Evolutionary conservation across 2,797 vertebrate species (phyloP), one percentile per base, ranked within the genome.

Genomic region (Dermochelys coriacea): DNA sequence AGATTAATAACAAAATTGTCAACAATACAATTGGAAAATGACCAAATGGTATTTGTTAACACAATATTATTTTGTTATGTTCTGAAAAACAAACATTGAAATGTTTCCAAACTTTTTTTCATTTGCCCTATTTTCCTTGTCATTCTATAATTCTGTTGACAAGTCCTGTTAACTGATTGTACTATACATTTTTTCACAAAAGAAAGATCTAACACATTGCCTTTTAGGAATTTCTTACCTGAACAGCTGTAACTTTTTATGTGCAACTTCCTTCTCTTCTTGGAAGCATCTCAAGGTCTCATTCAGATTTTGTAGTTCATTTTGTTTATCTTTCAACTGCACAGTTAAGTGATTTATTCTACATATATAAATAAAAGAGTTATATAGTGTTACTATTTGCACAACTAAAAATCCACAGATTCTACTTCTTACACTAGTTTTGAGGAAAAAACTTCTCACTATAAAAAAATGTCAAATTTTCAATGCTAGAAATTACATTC

Each of bases 251-350:
- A 97, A 94, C 75, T 96, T 97, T 81, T 93, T 97, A 15, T 94
- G 95, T 93, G 98, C 97, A 93, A 96, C 94, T 78, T 97, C 97
- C 91, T 99, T 98, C 79, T 98, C 96, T 68, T 91, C 94, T 82
- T 98, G 96, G 78, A 97, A 94, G 90, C 97, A 96, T 84, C 77
- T 95, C 93, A 98, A 90, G 34, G 97, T 97, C 74, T 97, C 95
- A 91, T 96, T 97, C 82, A 96, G 41, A 15, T 51, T 97, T 80
- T 97, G 97, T 92, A 99, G 82, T 89, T 98, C 97, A 80, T 96
- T 95, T 94, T 98, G 97, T n/a, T 97, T 98, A 93, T 5, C 97
- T 95, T 98, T 97, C 79, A 98, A 96, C 90, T 99, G 98, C 88
- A 97, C 80, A 21, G 79, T 97, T 68, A 97, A 57, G 55, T 83